Conservation (phyloP, 1,140 invertebrate species). For the Sycophaga agraensis region DNA sequence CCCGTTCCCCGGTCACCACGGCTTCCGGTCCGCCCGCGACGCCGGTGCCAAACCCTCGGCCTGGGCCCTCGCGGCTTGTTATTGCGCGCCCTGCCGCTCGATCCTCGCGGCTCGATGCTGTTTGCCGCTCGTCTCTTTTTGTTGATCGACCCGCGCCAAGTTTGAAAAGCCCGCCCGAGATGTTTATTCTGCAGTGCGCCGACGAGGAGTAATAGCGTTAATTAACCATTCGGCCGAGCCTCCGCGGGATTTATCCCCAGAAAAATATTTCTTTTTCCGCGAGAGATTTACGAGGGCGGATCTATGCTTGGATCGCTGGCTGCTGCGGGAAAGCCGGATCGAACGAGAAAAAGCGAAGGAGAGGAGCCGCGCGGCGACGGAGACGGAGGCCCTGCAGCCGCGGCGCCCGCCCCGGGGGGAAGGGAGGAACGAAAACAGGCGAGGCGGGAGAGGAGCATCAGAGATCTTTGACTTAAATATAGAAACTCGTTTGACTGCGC, state of each 20-base stretch:
- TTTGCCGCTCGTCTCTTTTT: neutral
- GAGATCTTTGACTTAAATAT: conserved; percentile 39
- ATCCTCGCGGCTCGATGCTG: neutral
- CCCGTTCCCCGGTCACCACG: too few relatives aligned
- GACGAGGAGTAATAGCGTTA: conserved; percentile 1
- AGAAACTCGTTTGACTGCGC: conserved; percentile 36
- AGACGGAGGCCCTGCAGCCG: too few relatives aligned
- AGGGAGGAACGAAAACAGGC: neutral
- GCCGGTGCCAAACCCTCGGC: too few relatives aligned
- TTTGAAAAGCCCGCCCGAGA: neutral
- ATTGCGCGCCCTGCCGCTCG: too few relatives aligned
- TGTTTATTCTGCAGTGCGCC: neutral
- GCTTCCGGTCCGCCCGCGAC: too few relatives aligned
- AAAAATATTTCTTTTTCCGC: conserved; percentile 11
- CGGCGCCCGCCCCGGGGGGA: too few relatives aligned
- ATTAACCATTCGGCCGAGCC: conserved; percentile 8
- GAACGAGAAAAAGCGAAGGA: neutral
- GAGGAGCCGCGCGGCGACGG: neutral
- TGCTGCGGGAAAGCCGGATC: neutral
- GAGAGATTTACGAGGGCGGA: too few relatives aligned
- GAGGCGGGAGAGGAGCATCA: neutral
- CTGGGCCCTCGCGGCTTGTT: too few relatives aligned
- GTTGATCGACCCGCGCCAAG: neutral
- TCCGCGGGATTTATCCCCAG: neutral
- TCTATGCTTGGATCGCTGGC: neutral